These are phyloP conservation scores for Anagrus nilaparvatae DNA, from an alignment of 1,140 invertebrate species.

Conservation along the genomic window DNA sequence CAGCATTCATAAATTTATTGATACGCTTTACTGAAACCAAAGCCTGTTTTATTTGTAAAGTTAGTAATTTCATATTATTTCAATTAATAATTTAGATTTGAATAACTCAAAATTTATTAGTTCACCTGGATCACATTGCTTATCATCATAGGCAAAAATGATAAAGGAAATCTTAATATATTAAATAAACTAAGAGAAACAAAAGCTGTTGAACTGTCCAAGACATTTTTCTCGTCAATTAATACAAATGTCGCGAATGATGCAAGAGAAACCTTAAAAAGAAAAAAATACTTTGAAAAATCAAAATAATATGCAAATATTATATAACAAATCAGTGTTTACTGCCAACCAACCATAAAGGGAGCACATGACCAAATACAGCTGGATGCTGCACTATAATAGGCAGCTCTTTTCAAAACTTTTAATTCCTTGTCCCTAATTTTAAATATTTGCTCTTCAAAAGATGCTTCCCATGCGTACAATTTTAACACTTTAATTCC, in stretches of 20 bases:
- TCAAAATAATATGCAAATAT: conserved; percentile 5
- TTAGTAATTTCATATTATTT: no score
- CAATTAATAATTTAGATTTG: no score
- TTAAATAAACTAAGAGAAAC: no score
- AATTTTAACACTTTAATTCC: conserved; percentile 88
- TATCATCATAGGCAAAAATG: conserved; percentile 81
- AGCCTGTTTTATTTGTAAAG: conserved; percentile 41
- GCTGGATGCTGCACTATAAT: conserved; percentile 77
- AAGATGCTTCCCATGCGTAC: conserved; percentile 85
- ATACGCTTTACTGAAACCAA: conserved; percentile 71
- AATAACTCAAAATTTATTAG: neutral
- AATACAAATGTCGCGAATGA: no score
- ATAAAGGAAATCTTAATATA: conserved; percentile 87
- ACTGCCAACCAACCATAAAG: conserved; percentile 67
- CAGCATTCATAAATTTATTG: conserved; percentile 80
- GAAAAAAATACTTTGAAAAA: conserved; percentile 62
- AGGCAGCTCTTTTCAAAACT: no score
- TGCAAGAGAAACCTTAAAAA: conserved; percentile 83
- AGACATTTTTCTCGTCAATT: conserved; percentile 62
- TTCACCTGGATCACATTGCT: conserved; percentile 80
- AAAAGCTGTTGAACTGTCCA: conserved; percentile 90
- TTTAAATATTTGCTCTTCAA: conserved; percentile 71
- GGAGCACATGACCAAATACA: conserved; percentile 94
- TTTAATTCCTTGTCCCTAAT: no score
- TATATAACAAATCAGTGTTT: neutral